Base-by-base conservation (phyloP, 2,797 vertebrate species). In the Pipistrellus pipistrellus region DNA sequence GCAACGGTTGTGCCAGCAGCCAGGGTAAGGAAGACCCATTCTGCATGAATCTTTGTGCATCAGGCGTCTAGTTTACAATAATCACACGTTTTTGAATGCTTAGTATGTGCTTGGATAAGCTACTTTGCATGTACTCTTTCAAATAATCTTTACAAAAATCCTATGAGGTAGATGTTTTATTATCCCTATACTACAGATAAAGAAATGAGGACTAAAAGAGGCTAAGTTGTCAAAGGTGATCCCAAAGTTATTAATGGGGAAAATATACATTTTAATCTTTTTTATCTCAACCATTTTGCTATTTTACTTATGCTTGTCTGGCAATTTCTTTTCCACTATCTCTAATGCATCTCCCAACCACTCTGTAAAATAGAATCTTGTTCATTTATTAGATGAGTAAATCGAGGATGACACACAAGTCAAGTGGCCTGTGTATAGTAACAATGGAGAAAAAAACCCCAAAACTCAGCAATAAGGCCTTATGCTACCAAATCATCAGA, bases 141-240 rank as follows among this genome's bases (percentile, higher is more conserved):
- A 85, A 55, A 86, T 92, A 92, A 38, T 78, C 48, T 75, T 84
- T 85, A 90, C 30, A 48, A 55, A 8, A 90, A 20, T 68, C 53
- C 38, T 38, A 44, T 51, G 51, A 93, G 38, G 66, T 4, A 78
- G 10, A 64, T 91, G 14, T n/a, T 91, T 77, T 44, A 93, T 78
- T 83, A 86, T 64, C 5, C 51, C 44, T 14, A 57, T 6, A 73
- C 18, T 73, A 71, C 32, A 72, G 48, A 84, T 53, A 85, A 91
- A 93, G 87, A 68, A 93, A 85, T 93, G 12, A 71, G 64, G 41
- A 83, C 85, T 91, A 59, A 86, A 41, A 83, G 9, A n/a, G 71
- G 62, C 81, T 88, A 91, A 88, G 8, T 73, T 80, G 57, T 66
- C 69, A 87, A 94, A 80, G 48, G 48, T 46, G 27, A 8, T 92